Evolutionary conservation across 2,888 invertebrate species (phyloP), one percentile per base, ranked within the genome.

Genomic region (Melanostoma mellinum): DNA sequence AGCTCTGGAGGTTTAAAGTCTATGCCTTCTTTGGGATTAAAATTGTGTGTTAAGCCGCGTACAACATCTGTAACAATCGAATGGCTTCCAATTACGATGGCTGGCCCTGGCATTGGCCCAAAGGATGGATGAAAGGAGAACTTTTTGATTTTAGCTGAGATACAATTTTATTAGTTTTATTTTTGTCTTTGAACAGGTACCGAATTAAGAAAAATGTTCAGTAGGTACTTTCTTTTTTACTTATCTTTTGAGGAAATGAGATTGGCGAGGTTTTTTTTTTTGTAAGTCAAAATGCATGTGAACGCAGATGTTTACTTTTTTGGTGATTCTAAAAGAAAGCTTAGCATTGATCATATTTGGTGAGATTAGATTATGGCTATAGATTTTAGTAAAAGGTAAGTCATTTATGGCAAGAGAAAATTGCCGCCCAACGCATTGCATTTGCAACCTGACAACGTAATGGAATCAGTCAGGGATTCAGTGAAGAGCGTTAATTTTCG

Each of bases 51-150:
- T 40, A 48, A 58, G 36, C 53, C 30, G 20, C 20, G 48, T 40
- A 33, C 55, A 72, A 77, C 77, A 82, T 82, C 68, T 82, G 73
- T 73, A 61, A 53, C 77, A 73, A 73, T 76, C 61, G 72, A 76
- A 32, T 67, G 65, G 76, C 60, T 77, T 77, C 76, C 81, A 81
- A 81, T 81, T 81, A 81, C 76, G 67, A 61, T 52, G 67, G 67
- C n/a, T 71, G 71, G 33, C 33, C 30, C n/a, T n/a, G n/a, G 20
- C 20, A 20, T 20, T 20, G 20, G 20, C 20, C 20, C 20, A 20
- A 20, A 20, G 20, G 20, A 55, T 20, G 20, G 61, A 67, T 68
- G 55, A 10, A 63, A 75, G 40, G 42, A 48, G 30, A 63, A 79
- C 61, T 20, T 36, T 32, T 50, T 6, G 3, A 63, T 32, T 38